Evolutionary conservation across 2,113 vertebrate genomes (phyloP), one percentile per base, ranked within the genome.

Genomic region (Ophthalmolycus amberensis): DNA sequence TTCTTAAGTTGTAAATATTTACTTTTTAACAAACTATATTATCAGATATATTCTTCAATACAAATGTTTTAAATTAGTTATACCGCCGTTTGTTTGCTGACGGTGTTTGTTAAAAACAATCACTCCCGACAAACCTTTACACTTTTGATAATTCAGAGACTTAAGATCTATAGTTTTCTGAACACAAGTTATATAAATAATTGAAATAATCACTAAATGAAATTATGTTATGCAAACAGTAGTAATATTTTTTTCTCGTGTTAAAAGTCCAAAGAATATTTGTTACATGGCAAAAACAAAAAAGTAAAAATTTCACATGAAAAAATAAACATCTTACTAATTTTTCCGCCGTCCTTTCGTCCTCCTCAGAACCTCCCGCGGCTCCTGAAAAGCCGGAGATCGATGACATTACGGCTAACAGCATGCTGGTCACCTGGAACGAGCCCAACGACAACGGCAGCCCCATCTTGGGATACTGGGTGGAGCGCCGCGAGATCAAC

Each of bases 401-500:
- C 60, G 95, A 95, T 32, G 97, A 98, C 63, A 85, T 96, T 66
- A 97, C 96, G 54, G 95, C 95, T 68, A 94, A 94, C 84, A 97
- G 96, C 82, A 99, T 99, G 98, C 37, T 98, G 87, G 97, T 99
- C 86, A 97, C 93, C 83, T 99, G 98, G 98, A 96, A 96, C 29
- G 94, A 96, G 79, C 98, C 98, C 32, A 97, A 97, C 46, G 97
- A 99, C 88, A 98, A 99, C 0, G 98, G 98, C 75, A 99, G 96
- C 89, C 97, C 98, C 6, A 99, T 99, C 88, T 72, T 97, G 84
- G 98, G 98, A 70, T 99, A 99, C 82, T 99, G 98, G 98, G 95
- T 99, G 90, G 98, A 99, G 94, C 97, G 96, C 79, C 97, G 97
- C 69, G 98, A 99, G 93, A 96, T 99, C 84, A 99, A 98, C 83